Evolutionary conservation across 2,113 vertebrate species (phyloP).

Genomic region (Pseudorasbora parva): DNA sequence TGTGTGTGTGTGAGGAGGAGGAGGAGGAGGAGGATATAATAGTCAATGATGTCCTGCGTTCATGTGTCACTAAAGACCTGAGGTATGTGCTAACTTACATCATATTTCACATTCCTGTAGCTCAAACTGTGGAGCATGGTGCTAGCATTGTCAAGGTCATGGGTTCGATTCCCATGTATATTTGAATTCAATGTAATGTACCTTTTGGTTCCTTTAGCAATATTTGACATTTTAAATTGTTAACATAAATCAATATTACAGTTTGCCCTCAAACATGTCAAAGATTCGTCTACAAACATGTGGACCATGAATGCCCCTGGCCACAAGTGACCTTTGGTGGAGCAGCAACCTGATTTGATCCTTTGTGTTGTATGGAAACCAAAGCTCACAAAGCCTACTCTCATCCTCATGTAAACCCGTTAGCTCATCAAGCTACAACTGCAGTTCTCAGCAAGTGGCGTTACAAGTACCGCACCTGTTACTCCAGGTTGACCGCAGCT

Average conservation of each 20-base stretch:
- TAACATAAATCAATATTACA: slow-evolving; percentile 58
- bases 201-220: slow-evolving; percentile 48
- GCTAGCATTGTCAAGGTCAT: no score
- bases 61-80: no score
- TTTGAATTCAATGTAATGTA: neutral
- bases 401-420: slow-evolving; percentile 66
- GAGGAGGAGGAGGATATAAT: no score
- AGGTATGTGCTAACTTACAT: no score
- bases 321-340: slow-evolving; percentile 74
- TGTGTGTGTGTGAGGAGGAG: no score
- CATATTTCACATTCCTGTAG: no score
- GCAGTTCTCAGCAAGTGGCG: slow-evolving; percentile 3
- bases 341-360: slow-evolving; percentile 71
- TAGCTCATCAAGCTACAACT: slow-evolving; percentile 58
- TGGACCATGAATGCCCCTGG: slow-evolving; percentile 64
- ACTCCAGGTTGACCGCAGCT: slow-evolving; percentile 1
- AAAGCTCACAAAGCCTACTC: slow-evolving; percentile 68
- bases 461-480: slow-evolving; percentile 24
- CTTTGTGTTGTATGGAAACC: slow-evolving; percentile 61
- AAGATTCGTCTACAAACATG: slow-evolving; percentile 29
- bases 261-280: slow-evolving; percentile 41
- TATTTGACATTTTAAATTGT: slow-evolving; percentile 56
- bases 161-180: no score
- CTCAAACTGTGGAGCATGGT: no score
- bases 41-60: no score